Base-by-base conservation (phyloP, 1,140 invertebrate species). In the Bombus huntii region DNA sequence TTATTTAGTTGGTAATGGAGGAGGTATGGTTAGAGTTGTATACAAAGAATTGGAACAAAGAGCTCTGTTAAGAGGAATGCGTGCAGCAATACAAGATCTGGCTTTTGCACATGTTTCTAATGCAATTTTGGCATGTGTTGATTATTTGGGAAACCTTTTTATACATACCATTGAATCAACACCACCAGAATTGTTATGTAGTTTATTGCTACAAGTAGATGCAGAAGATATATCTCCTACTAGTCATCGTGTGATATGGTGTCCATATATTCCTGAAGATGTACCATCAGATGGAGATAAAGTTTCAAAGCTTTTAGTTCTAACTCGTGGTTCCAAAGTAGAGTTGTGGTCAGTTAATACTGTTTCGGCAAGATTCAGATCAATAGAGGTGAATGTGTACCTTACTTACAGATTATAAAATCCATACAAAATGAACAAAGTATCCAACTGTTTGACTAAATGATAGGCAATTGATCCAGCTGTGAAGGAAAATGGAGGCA, bases 61-160 rank as follows among this genome's bases (percentile, higher is more conserved):
- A 88, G 96, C 97, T 2, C 95, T 99, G 6, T 96, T 99, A n/a
- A 98, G 98, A 94, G 98, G 98, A 68, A 97, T 98, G 95, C 96
- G 96, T 77, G 98, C 98, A 44, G 95, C 97, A 92, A 97, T 99
- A 57, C 96, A 98, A 93, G 98, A 99, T 95, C 93, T 99, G 37
- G 96, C 98, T 15, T 99, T 99, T 96, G 98, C 98, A 31, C 97
- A 98, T 92, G 97, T 97, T 42, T 96, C 96, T 42, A 96, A 97
- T 92, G 96, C 98, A 37, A 96, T 99, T 80, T 95, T 99, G 25
- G 98, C 97, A 2, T 98, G 97, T 90, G 97, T 99, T 65, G 98
- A 99, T 95, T 97, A 97, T 91, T 96, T 96, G 81, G 98, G 98
- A 59, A 97, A 96, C 94, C 96, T 98, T 71, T 98, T 97, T 95